A percentile compares a stretch with the other conserved stretches of the same genome.
phyloP scores from a whole-genome alignment of 1,140 invertebrate genomes.

The Uloborus diversus region DNA sequence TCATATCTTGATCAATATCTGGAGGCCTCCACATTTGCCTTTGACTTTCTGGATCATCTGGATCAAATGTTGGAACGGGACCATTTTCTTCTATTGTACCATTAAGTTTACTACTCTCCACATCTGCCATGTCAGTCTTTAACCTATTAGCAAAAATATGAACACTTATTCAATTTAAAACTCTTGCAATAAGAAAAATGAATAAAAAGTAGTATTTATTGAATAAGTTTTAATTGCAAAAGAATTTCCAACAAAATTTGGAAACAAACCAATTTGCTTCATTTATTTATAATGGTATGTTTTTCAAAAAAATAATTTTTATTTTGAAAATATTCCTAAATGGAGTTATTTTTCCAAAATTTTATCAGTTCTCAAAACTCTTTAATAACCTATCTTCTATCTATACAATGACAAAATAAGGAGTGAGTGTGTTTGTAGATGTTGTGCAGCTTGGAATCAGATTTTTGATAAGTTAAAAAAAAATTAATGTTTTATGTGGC shows the following conservation, averaged over 20 bases:
- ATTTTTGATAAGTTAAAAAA: too few relatives aligned
- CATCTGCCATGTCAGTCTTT: constrained; percentile 17
- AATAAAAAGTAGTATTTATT: background rate
- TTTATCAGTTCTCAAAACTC: too few relatives aligned
- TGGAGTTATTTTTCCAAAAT: too few relatives aligned
- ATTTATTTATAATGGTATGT: background rate
- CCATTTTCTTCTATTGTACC: constrained; percentile 40
- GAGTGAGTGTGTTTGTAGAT: too few relatives aligned
- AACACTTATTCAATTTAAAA: background rate
- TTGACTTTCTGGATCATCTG: constrained; percentile 70
- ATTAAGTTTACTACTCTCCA: constrained; percentile 38
- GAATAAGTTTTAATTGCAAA: background rate
- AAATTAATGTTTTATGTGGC: too few relatives aligned
- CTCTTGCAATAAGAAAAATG: background rate
- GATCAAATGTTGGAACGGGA: constrained; percentile 62
- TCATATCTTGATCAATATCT: constrained; percentile 82
- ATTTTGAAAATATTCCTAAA: too few relatives aligned
- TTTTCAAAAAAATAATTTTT: too few relatives aligned
- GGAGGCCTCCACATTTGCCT: constrained; percentile 69
- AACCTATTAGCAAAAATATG: background rate
- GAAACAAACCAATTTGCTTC: background rate
- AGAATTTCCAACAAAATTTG: background rate
- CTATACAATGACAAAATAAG: too few relatives aligned
- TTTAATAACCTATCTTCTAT: too few relatives aligned
- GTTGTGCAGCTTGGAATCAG: too few relatives aligned